Conservation (phyloP, 2,113 vertebrate species). For the Eurystomus gularis region DNA sequence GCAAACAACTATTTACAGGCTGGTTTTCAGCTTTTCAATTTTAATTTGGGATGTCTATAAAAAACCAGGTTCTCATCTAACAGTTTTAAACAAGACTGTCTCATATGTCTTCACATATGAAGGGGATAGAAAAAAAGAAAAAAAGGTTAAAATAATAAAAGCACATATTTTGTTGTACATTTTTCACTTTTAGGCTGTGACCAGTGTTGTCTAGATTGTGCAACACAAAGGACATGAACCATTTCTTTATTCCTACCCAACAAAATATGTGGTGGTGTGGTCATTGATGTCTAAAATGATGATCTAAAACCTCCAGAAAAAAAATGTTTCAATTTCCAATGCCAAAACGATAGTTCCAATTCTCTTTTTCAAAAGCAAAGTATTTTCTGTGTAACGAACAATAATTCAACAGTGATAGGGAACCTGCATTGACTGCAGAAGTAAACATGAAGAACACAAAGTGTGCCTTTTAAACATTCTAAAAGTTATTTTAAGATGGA, state of each 20-base stretch:
- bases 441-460: neutral
- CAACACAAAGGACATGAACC: neutral
- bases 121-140: too few species aligned
- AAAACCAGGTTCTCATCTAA: neutral
- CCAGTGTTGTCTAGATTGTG: neutral
- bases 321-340: neutral
- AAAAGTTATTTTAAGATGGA: neutral
- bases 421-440: neutral
- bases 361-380: neutral
- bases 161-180: neutral
- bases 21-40: neutral
- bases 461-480: neutral
- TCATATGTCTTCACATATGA: neutral
- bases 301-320: neutral
- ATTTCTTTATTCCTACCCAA: neutral
- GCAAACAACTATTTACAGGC: neutral
- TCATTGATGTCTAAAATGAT: neutral
- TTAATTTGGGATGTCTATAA: neutral
- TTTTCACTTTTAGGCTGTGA: neutral
- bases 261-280: neutral
- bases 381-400: neutral
- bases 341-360: neutral
- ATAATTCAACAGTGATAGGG: neutral
- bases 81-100: neutral
- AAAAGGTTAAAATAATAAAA: neutral